Base-by-base conservation (phyloP, 1,140 invertebrate species). In the Potamilus streckersoni region DNA sequence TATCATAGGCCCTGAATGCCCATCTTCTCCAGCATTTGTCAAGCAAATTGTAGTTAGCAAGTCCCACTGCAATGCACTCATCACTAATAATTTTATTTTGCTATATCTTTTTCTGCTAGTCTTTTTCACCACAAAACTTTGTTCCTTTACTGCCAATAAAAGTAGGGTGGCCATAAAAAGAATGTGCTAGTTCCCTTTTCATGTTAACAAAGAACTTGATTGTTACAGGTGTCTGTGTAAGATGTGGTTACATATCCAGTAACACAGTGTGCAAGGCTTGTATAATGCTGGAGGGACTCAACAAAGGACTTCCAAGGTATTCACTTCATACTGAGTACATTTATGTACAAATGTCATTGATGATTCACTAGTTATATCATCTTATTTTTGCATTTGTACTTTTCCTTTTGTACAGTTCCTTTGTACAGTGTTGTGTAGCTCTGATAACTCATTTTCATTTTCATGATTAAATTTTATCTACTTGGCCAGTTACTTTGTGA, bases 241-340 rank as follows among this genome's bases (percentile, higher is more conserved):
- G 94, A 71, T 99, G 98, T 91, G 95, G 96, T 57, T 99, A 97
- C 91, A 95, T 99, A 6, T 99, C 97, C 4, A 98, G 97, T 84
- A 97, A 99, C 90, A 92, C 94, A 83, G 92, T 99, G 16, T 99
- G 98, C 88, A 99, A 99, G 90, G 98, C 98, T 0, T 99, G 98
- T 90, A 93, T 97, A 4, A 91, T 99, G 68, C 91, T 99, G 11
- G 96, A 99, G 92, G 98, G 98, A 15, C 91, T 99, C 0, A 99
- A 99, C 89, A 94, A 95, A 86, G 98, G 97, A 16, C 87, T 96
- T 64, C 97, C 97, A 4, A 95, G 86, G 86, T 90, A 83, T 82
- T 79, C 68, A 68, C 20, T 49, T 49, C 38, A 49, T 49, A 49
- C 38, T 49, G 11, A 27, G 11, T 55, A 60, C 17, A 60, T 49